Evolutionary conservation across 2,888 invertebrate genomes (phyloP).

Genomic region (Adela reaumurella): DNA sequence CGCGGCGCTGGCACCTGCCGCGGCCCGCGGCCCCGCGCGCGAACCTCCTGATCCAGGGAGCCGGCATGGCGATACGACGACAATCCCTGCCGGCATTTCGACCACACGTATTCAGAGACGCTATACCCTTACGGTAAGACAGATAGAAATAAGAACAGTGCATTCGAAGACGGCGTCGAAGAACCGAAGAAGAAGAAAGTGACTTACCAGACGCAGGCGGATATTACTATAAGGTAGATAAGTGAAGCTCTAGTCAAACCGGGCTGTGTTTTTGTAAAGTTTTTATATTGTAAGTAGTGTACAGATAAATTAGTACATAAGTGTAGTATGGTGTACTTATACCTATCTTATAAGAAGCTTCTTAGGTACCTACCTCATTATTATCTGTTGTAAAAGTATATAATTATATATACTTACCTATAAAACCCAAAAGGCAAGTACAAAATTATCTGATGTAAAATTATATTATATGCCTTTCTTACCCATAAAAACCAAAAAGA

Average conservation of each 20-base stretch:
- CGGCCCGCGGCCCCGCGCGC: conserved; percentile 22
- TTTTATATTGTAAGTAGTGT: background rate
- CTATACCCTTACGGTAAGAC: too few species aligned
- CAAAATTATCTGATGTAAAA: too few species aligned
- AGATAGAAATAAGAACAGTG: too few species aligned
- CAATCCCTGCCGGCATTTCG: conserved; percentile 20
- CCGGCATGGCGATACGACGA: conserved; percentile 22
- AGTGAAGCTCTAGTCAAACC: background rate
- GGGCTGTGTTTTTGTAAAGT: background rate
- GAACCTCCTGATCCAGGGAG: conserved; percentile 43
- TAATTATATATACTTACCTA: too few species aligned
- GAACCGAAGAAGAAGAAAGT: conserved; percentile 31
- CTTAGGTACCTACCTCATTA: too few species aligned
- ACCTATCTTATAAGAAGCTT: too few species aligned
- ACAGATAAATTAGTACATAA: too few species aligned
- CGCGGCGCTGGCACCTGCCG: conserved; percentile 37
- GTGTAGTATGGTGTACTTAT: too few species aligned
- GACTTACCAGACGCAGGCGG: conserved; percentile 41
- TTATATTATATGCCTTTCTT: too few species aligned
- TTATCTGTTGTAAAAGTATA: too few species aligned
- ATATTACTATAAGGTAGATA: conserved; percentile 19
- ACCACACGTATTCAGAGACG: conserved; percentile 5
- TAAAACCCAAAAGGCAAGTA: too few species aligned
- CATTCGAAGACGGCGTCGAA: conserved; percentile 20
- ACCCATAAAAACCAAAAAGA: too few species aligned